phyloP scores from a whole-genome alignment of 2,888 invertebrate species.

The Bruchidius siliquastri region DNA sequence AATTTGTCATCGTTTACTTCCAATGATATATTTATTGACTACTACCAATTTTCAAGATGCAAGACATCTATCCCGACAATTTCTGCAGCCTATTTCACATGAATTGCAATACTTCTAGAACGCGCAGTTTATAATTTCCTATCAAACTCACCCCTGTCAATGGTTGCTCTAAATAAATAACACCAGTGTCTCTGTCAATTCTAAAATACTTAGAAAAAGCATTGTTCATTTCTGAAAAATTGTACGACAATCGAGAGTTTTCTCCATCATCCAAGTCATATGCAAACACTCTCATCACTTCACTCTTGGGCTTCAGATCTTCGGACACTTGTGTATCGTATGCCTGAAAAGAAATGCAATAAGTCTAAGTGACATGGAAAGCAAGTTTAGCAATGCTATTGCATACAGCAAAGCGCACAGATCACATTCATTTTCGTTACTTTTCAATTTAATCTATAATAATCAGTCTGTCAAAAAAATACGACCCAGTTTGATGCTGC shows the following conservation, averaged over 20 bases:
- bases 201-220: constrained; percentile 64
- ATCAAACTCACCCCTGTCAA: constrained; percentile 30
- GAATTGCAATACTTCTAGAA: no score
- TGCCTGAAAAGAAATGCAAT: constrained; percentile 45
- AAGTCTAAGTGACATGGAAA: background rate
- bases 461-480: no score
- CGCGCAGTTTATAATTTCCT: no score
- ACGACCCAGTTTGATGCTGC: no score
- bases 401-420: no score
- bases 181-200: constrained; percentile 78
- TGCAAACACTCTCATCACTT: constrained; percentile 86
- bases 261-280: constrained; percentile 89
- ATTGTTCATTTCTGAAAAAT: constrained; percentile 49
- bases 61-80: no score
- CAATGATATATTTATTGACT: no score
- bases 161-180: constrained; percentile 53
- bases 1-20: no score
- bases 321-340: constrained; percentile 76
- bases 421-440: no score
- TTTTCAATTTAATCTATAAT: no score
- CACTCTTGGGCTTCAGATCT: constrained; percentile 65
- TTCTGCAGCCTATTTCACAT: no score
- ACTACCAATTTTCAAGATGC: no score
- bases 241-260: constrained; percentile 81
- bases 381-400: background rate